Percentiles rank a stretch among this genome's conserved stretches.
Conservation (phyloP, 2,797 vertebrate species). For the Halcyon leucocephala region DNA sequence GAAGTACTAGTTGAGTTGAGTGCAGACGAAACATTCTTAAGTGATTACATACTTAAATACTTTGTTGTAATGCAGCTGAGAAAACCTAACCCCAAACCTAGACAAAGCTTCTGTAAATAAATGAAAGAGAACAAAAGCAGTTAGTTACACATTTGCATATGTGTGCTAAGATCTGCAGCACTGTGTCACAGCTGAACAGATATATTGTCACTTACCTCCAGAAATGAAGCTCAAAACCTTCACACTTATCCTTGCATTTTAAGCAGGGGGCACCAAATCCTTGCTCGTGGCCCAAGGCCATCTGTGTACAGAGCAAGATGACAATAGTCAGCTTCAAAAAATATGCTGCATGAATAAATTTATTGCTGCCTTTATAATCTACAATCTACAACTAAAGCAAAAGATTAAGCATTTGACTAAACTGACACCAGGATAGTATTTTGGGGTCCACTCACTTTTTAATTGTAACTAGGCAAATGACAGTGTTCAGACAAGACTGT, state of each 20-base stretch:
- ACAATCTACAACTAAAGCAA: neutral
- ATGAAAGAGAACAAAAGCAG: neutral
- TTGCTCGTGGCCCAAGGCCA: conserved; percentile 95
- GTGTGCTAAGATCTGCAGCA: neutral
- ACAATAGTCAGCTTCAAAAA: conserved; percentile 28
- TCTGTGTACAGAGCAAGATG: conserved; percentile 78
- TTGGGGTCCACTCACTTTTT: neutral
- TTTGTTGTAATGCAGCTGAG: neutral
- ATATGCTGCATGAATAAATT: neutral
- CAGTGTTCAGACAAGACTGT: neutral
- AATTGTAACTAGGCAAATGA: accelerated
- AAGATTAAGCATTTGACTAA: neutral
- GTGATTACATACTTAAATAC: neutral
- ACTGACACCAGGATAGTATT: neutral
- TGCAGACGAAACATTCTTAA: neutral
- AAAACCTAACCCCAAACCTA: neutral
- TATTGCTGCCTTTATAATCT: neutral
- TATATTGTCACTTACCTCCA: conserved; percentile 89
- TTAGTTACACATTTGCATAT: neutral
- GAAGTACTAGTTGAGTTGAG: neutral
- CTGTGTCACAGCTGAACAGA: neutral
- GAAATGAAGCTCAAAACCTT: conserved; percentile 97
- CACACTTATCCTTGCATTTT: conserved; percentile 97
- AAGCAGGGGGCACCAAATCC: conserved; percentile 94
- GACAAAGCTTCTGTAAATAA: neutral